phyloP scores from a whole-genome alignment of 2,113 vertebrate genomes.

The Eidolon helvum region DNA sequence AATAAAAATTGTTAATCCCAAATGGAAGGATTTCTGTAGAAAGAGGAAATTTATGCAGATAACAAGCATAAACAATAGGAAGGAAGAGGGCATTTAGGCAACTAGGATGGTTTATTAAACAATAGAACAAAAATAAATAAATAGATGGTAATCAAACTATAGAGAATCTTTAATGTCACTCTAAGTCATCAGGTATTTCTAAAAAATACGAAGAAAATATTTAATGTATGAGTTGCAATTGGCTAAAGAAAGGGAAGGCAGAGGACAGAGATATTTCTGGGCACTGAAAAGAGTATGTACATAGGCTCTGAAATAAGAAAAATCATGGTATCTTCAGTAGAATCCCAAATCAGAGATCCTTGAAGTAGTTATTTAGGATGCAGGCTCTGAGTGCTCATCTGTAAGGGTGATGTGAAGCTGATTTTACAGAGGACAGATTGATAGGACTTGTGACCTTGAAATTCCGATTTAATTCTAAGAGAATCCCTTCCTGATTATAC shows the following conservation, averaged over 20 bases:
- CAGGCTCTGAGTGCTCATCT: neutral
- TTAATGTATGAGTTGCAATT: neutral
- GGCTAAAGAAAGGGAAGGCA: neutral
- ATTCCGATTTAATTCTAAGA: conserved; percentile 9
- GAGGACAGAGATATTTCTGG: neutral
- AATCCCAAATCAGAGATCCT: neutral
- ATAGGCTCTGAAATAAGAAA: neutral
- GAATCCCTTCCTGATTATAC: neutral
- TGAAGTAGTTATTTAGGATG: neutral
- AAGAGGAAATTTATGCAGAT: neutral
- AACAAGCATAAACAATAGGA: neutral
- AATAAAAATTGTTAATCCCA: neutral
- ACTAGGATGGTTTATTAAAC: neutral
- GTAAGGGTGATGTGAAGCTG: neutral
- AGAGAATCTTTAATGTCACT: neutral
- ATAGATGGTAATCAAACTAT: neutral
- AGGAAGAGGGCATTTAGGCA: neutral
- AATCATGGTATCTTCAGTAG: neutral
- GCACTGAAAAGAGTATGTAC: neutral
- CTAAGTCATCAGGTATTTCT: neutral
- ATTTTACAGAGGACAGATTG: neutral
- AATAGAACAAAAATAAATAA: neutral
- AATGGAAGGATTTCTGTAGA: neutral
- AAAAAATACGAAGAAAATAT: neutral
- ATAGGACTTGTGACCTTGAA: conserved; percentile 1